Base-by-base conservation (phyloP, 2,113 vertebrate genomes). In the Coturnix japonica region DNA sequence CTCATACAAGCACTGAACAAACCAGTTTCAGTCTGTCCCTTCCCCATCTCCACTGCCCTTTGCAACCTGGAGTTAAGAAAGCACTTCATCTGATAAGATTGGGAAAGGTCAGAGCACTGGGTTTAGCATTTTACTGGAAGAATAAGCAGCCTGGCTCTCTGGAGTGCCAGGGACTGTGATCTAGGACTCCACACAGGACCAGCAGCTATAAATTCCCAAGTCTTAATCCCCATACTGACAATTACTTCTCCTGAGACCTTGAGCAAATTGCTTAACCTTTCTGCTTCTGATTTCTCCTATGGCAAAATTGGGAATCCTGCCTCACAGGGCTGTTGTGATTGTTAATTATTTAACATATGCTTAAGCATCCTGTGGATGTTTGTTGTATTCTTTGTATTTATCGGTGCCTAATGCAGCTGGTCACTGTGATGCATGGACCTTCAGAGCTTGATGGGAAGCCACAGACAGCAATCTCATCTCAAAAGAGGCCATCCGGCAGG, bases 231-330 rank as follows among this genome's bases (percentile, higher is more conserved):
- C 22, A 46, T 71, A 67, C 75, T 77, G 89, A 82, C 81, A 89
- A 92, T 93, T 94, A 93, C 89, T 90, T 95, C 78, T 81, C 41
- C 10, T 4, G 37, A 0, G 81, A 91, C 81, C 92, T 89, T 80
- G 75, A 94, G 78, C 71, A 95, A 93, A 96, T 89, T 81, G 81
- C 64, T 95, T 94, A 79, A 89, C 66, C 74, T 90, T 77, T 91
- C 91, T 63, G 28, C 59, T 89, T 85, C 65, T 91, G 53, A 64
- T 64, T 82, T 81, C 91, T 26, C 33, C 30, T 6, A 0, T 33
- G 33, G 73, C 63, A 74, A 91, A 81, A 30, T 0, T 54, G 44
- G 74, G 90, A 84, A 66, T 54, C 37, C 49, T 73, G 26, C 28
- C 83, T 78, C 6, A 0, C 25, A 21, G 53, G 49, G 11, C 23